Conservation (phyloP, 2,888 invertebrate genomes). For the Cistogaster globosa region DNA sequence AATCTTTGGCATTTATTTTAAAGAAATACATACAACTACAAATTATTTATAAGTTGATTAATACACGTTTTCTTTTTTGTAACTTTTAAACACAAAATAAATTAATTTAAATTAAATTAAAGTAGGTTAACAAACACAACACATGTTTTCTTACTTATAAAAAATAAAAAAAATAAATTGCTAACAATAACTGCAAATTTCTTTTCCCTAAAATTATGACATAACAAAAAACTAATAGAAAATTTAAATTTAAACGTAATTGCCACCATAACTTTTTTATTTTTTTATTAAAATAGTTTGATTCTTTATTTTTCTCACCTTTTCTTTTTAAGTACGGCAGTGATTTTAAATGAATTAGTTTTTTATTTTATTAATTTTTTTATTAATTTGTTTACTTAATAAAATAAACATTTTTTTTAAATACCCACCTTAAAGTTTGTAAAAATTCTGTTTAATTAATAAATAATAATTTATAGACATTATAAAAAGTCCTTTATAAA, state of each 20-base stretch:
- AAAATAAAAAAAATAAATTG: constrained; percentile 22
- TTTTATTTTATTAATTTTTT: neutral
- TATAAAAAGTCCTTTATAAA: constrained; percentile 36
- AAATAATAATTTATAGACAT: constrained; percentile 29
- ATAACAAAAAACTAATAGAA: constrained; percentile 19
- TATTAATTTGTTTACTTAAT: constrained; percentile 22
- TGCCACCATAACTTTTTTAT: neutral
- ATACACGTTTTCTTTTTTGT: neutral
- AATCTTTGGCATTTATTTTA: constrained; percentile 67
- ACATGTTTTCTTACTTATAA: constrained; percentile 11
- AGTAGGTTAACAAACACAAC: constrained; percentile 20
- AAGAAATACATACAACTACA: constrained; percentile 40
- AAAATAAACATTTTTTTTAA: constrained; percentile 43
- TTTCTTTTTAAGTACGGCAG: constrained; percentile 38
- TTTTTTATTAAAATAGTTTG: constrained; percentile 5
- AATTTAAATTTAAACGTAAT: neutral
- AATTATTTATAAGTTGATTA: constrained; percentile 61
- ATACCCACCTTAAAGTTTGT: constrained; percentile 67
- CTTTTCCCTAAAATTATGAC: constrained; percentile 26
- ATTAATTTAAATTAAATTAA: constrained; percentile 9
- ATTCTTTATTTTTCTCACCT: neutral
- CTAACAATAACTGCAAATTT: neutral
- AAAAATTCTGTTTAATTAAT: constrained; percentile 64
- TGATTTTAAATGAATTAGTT: constrained; percentile 56
- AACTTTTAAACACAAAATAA: constrained; percentile 24